Evolutionary conservation across 2,113 vertebrate genomes (phyloP), one percentile per base, ranked within the genome.

Genomic region (Corythornis vintsioides): DNA sequence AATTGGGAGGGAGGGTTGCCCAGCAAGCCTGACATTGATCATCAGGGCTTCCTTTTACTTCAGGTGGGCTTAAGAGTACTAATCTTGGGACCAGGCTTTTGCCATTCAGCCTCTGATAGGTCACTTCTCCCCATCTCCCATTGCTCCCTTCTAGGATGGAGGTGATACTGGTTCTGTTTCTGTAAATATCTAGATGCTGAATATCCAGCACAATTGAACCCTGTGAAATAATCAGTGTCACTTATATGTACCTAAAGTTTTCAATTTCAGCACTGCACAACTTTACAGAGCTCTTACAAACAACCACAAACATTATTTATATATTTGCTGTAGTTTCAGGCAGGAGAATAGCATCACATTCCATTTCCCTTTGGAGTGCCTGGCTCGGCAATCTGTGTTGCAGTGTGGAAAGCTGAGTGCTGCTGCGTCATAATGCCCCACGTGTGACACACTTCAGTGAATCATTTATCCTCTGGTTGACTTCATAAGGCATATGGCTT

Each of bases 401-500:
- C 48, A 78, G 65, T 15, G 2, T 8, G 31, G 50, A n/a, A 60
- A 69, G 33, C 55, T 61, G 89, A 71, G 55, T 47, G 87, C 74
- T 88, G 66, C 60, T 80, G 63, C 26, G 75, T 60, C 80, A 52
- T 71, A 59, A 6, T 69, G 80, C 40, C 66, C 40, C 31, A 13
- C 20, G 2, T 42, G 52, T 88, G 91, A 83, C 92, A 87, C 50
- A 53, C 21, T 67, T 73, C 70, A n/a, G 29, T 77, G 64, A 89
- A 33, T 60, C 82, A 56, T 91, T 95, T 80, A 35, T 47, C 53
- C 87, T 33, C 33, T 82, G 38, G 22, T 45, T 86, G 57, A 80
- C 79, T 95, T 73, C 74, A 57, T 77, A 67, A 84, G 86, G n/a
- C 61, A 96, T 74, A 95, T 71, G 60, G 31, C 64, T 66, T 78